Evolutionary conservation across 2,113 vertebrate genomes (phyloP).

Genomic region (Lophius piscatorius): DNA sequence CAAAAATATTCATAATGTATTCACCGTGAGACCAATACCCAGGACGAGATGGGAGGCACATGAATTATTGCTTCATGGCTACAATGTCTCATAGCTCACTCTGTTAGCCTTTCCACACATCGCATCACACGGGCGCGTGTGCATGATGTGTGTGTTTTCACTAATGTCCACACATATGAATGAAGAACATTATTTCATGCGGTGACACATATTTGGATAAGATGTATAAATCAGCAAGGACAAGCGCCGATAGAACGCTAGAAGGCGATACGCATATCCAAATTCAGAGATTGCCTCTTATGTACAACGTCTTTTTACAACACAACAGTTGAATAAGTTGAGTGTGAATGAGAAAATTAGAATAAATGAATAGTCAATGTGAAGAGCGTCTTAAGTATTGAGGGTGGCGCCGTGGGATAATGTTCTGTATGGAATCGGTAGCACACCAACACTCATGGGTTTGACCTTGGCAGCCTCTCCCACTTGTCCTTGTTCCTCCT

Average conservation of each 20-base stretch:
- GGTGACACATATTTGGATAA: constrained; percentile 51
- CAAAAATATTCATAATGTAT: constrained; percentile 76
- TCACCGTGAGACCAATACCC: constrained; percentile 71
- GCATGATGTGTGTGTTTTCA: constrained; percentile 17
- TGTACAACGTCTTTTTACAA: constrained; percentile 22
- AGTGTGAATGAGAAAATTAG: background rate
- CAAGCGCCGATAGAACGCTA: constrained; percentile 4
- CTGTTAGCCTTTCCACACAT: constrained; percentile 6
- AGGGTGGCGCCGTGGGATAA: constrained; percentile 12
- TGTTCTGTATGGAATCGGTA: constrained; percentile 38
- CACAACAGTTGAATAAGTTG: background rate
- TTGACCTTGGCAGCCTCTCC: constrained; percentile 67
- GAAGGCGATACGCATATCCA: constrained; percentile 11
- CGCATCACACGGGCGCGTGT: background rate
- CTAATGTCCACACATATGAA: constrained; percentile 39
- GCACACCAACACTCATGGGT: constrained; percentile 47
- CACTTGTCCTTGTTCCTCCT: constrained; percentile 5
- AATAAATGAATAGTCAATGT: background rate
- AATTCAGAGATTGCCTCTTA: constrained; percentile 13
- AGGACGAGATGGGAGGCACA: constrained; percentile 60
- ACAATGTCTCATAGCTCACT: constrained; percentile 56
- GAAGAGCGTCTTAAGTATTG: constrained; percentile 1
- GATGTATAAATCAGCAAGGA: no score
- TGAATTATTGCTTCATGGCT: constrained; percentile 61
- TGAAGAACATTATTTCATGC: constrained; percentile 42